Evolutionary conservation across 2,113 vertebrate genomes (phyloP), one percentile per base, ranked within the genome.

Genomic region (Macaca fascicularis): DNA sequence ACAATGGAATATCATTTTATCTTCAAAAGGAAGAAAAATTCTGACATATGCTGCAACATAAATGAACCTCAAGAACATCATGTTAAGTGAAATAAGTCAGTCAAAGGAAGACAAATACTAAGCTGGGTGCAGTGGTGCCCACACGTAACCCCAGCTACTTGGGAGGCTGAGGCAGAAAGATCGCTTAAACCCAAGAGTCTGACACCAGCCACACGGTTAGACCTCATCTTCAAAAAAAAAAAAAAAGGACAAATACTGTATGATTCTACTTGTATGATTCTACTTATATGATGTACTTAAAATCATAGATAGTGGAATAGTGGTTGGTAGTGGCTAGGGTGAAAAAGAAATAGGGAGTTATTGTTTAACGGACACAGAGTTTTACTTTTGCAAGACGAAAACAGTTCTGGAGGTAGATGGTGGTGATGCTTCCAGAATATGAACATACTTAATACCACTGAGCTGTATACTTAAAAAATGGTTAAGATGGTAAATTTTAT

Each of bases 31-130:
- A 84, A 35, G 10, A 22, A 45, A 96, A 76, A 76, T 45, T 76
- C 13, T 67, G 38, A 90, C 14, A 48, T 23, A 79, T 52, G 74
- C 75, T 50, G 75, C 50, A 86, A 72, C 13, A n/a, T 52, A 48
- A 30, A 72, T 64, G 48, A 82, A 82, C 1, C 32, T 76, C 61
- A 48, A 92, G 35, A 16, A 69, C 8, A 48, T 69, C 38, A 92
- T 23, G 22, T 25, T 55, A 82, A 80, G n/a, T 78, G 59, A 78
- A 94, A 82, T 89, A 72, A 87, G 35, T 22, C 8, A 84, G 11
- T 59, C 40, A 57, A 57, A 94, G 87, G 81, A 70, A 87, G 55
- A 80, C 92, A 90, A 89, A 89, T 27, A 82, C 32, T 87, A 23
- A 67, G 64, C 64, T 35, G 32, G 64, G 64, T 30, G 30, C 5